Conservation (phyloP, 2,113 vertebrate species). For the Psittacula cyanocephala region DNA sequence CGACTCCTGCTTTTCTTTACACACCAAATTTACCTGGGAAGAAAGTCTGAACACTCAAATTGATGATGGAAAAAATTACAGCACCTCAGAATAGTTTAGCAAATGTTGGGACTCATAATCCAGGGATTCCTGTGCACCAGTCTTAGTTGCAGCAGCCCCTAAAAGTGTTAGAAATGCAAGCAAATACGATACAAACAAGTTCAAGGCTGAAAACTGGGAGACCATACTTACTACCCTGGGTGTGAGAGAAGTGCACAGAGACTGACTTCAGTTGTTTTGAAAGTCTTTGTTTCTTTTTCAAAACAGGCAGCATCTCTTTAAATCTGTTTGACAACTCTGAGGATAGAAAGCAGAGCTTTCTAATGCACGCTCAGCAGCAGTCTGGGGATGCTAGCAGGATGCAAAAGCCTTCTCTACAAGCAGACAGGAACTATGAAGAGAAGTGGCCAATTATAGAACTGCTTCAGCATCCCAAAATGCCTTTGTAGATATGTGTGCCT, state of each 20-base stretch:
- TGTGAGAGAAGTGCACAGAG: not conserved
- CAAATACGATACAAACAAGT: not conserved
- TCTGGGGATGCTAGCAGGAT: slow-evolving; percentile 22
- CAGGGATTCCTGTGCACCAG: not conserved
- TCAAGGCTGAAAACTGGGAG: not conserved
- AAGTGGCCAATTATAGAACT: slow-evolving; percentile 74
- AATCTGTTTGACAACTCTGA: slow-evolving; percentile 8
- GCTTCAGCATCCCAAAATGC: slow-evolving; percentile 23
- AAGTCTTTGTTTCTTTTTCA: not conserved
- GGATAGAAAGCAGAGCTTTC: slow-evolving; percentile 59
- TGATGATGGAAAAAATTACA: not conserved
- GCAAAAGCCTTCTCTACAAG: slow-evolving; percentile 9
- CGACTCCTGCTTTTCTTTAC: not conserved
- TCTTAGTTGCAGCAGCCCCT: not conserved
- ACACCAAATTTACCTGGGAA: not conserved
- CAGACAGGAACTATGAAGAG: not conserved
- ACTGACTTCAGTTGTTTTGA: not conserved
- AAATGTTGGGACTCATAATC: not conserved
- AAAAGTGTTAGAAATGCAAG: not conserved
- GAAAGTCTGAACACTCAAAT: not conserved
- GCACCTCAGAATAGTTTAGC: not conserved
- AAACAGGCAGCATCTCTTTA: slow-evolving; percentile 33
- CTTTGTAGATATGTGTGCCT: not conserved
- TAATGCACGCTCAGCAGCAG: not conserved
- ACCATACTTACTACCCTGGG: not conserved